Conservation (phyloP, 2,113 vertebrate genomes). For the Rhinoderma darwinii region DNA sequence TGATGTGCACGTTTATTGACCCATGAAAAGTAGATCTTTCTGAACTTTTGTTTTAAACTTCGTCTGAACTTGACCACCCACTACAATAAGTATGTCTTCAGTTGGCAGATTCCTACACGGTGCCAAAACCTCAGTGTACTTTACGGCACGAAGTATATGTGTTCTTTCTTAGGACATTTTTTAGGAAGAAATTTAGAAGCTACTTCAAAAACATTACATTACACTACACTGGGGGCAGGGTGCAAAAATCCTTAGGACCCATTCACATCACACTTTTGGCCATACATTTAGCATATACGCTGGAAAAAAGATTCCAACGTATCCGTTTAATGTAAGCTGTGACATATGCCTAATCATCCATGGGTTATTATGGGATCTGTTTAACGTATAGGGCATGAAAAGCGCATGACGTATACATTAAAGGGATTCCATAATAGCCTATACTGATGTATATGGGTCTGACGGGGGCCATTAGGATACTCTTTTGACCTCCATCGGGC, state of each 20-base stretch:
- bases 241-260: background rate
- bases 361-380: too few species aligned
- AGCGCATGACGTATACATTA: too few species aligned
- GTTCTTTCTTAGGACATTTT: background rate
- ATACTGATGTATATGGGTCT: too few species aligned
- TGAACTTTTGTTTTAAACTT: constrained; percentile 58
- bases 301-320: too few species aligned
- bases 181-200: background rate
- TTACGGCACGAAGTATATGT: background rate
- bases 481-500: too few species aligned
- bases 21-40: constrained; percentile 38
- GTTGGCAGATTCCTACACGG: constrained; percentile 7
- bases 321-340: too few species aligned
- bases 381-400: too few species aligned
- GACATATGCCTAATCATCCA: too few species aligned
- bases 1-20: constrained; percentile 38
- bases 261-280: too few species aligned
- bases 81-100: constrained; percentile 31
- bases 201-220: background rate
- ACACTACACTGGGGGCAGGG: background rate
- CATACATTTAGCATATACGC: too few species aligned
- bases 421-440: too few species aligned
- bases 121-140: constrained; percentile 30
- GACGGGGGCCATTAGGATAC: too few species aligned
- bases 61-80: constrained; percentile 55